Evolutionary conservation across 2,113 vertebrate species (phyloP).

Genomic region (Phyllopteryx taeniolatus): DNA sequence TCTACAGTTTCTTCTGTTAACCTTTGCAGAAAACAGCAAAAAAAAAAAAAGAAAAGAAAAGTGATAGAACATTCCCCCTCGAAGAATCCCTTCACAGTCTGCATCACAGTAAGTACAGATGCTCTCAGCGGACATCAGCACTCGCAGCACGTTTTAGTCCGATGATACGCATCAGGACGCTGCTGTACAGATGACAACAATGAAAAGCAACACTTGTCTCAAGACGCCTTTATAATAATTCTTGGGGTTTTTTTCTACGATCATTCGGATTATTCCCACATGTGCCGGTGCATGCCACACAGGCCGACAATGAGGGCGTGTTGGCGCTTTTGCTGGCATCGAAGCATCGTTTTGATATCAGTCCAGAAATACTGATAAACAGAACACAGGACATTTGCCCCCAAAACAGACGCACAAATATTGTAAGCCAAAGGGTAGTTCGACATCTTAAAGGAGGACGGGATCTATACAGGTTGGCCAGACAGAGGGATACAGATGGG

Average conservation of each 20-base stretch:
- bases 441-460: too few relatives aligned
- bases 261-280: too few relatives aligned
- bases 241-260: too few relatives aligned
- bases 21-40: constrained; percentile 13
- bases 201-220: too few relatives aligned
- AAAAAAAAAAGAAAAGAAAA: constrained; percentile 17
- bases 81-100: constrained; percentile 34
- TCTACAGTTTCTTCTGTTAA: constrained; percentile 11
- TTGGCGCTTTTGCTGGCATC: too few relatives aligned
- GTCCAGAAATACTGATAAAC: constrained; percentile 1
- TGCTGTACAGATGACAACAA: not conserved
- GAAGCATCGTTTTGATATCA: not conserved
- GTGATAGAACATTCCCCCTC: not conserved
- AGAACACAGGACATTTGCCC: not conserved
- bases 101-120: constrained; percentile 34
- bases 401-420: too few relatives aligned
- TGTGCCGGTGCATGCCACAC: too few relatives aligned
- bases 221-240: too few relatives aligned
- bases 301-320: too few relatives aligned
- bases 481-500: too few relatives aligned
- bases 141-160: constrained; percentile 28
- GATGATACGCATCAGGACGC: constrained; percentile 22
- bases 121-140: constrained; percentile 32
- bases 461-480: too few relatives aligned
- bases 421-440: too few relatives aligned